phyloP scores from a whole-genome alignment of 2,888 invertebrate species.

The Octodonta nipae region DNA sequence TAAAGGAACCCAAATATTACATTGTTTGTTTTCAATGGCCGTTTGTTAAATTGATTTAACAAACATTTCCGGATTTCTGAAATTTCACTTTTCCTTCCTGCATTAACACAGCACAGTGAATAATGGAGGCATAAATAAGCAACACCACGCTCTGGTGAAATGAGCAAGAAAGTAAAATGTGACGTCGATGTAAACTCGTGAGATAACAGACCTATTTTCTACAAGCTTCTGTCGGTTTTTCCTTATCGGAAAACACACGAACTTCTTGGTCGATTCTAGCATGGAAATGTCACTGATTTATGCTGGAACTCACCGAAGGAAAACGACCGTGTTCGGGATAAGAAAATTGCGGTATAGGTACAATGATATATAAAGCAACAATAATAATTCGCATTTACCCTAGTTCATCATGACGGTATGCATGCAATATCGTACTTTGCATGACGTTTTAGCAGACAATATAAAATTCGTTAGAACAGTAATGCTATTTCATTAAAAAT shows the following conservation, averaged over 20 bases:
- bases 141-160: too few relatives aligned
- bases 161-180: neutral
- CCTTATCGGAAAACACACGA: constrained; percentile 26
- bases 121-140: too few relatives aligned
- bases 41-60: too few relatives aligned
- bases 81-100: too few relatives aligned
- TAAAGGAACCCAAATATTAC: too few relatives aligned
- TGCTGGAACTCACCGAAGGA: constrained; percentile 7
- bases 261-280: constrained; percentile 22
- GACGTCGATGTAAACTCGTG: constrained; percentile 15
- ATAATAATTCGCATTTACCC: constrained; percentile 5
- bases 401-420: constrained; percentile 1
- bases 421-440: constrained; percentile 4
- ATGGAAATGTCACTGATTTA: constrained; percentile 27
- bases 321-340: constrained; percentile 6
- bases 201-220: constrained; percentile 18
- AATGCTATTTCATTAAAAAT: too few relatives aligned
- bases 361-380: constrained; percentile 5
- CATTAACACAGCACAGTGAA: too few relatives aligned
- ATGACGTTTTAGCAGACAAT: too few relatives aligned
- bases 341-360: constrained; percentile 5
- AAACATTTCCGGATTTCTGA: too few relatives aligned
- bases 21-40: too few relatives aligned
- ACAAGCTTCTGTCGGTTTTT: constrained; percentile 26
- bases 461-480: too few relatives aligned